These are phyloP conservation scores for Protophormia terraenovae DNA, from an alignment of 2,888 invertebrate species.

Conservation along the genomic window DNA sequence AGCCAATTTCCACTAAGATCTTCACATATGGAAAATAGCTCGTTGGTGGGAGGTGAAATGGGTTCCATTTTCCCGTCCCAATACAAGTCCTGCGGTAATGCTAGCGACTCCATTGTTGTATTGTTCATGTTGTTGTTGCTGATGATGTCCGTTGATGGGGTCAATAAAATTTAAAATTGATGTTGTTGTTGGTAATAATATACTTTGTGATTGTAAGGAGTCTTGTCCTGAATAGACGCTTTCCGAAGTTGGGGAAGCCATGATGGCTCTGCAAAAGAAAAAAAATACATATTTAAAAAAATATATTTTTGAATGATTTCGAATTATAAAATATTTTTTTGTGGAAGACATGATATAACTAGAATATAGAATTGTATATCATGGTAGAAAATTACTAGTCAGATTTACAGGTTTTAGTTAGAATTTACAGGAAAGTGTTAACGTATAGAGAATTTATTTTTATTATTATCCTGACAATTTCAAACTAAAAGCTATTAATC, in stretches of 20 bases:
- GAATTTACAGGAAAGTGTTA: too few relatives aligned
- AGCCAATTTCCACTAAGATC: slow-evolving; percentile 71
- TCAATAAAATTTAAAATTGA: slow-evolving; percentile 55
- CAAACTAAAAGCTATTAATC: too few relatives aligned
- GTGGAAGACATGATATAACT: too few relatives aligned
- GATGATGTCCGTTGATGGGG: slow-evolving; percentile 50
- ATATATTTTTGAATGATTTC: too few relatives aligned
- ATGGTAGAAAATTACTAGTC: too few relatives aligned
- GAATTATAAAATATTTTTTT: too few relatives aligned
- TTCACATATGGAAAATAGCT: slow-evolving; percentile 77
- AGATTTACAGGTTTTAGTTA: too few relatives aligned
- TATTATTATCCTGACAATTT: too few relatives aligned
- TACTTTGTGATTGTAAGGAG: slow-evolving; percentile 75
- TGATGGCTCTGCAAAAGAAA: slow-evolving; percentile 89
- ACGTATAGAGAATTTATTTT: too few relatives aligned
- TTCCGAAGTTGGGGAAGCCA: slow-evolving; percentile 88
- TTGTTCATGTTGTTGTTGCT: slow-evolving; percentile 51
- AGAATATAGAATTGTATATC: too few relatives aligned
- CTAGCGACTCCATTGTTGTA: slow-evolving; percentile 79
- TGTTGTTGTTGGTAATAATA: slow-evolving; percentile 67
- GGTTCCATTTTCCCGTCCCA: slow-evolving; percentile 81
- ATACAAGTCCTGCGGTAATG: slow-evolving; percentile 78
- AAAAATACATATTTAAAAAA: too few relatives aligned
- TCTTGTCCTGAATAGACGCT: slow-evolving; percentile 85
- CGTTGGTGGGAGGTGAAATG: slow-evolving; percentile 77